Evolutionary conservation across 2,888 invertebrate species (phyloP).

Genomic region (Blastobasis adustella): DNA sequence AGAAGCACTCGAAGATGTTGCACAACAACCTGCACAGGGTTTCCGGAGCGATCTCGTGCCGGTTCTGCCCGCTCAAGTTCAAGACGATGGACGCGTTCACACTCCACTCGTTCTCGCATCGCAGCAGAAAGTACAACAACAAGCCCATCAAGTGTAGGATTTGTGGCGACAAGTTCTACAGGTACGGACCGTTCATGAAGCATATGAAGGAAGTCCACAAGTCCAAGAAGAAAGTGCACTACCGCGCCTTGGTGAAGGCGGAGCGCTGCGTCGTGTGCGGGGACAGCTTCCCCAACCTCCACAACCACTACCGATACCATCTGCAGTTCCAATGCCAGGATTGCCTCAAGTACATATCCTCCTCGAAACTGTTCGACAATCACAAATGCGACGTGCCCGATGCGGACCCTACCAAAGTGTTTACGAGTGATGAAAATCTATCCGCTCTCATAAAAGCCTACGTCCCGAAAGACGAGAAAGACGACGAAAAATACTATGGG

Average conservation of each 20-base stretch:
- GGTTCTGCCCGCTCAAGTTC: constrained; percentile 63
- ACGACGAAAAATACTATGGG: constrained; percentile 61
- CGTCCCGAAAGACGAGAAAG: constrained; percentile 51
- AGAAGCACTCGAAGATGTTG: constrained; percentile 40
- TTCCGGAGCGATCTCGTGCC: constrained; percentile 64
- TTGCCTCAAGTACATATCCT: constrained; percentile 62
- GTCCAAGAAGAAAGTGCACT: constrained; percentile 53
- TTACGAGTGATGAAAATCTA: constrained; percentile 48
- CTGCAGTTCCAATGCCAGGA: constrained; percentile 69
- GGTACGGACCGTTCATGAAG: constrained; percentile 61
- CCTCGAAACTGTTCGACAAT: constrained; percentile 41
- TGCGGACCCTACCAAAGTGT: constrained; percentile 52
- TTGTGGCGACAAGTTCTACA: constrained; percentile 58
- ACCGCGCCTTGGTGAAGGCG: constrained; percentile 54
- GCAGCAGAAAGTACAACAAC: constrained; percentile 60
- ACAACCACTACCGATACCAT: constrained; percentile 77
- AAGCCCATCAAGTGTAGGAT: constrained; percentile 60
- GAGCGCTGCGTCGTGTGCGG: constrained; percentile 77
- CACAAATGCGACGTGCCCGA: constrained; percentile 56
- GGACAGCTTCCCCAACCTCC: constrained; percentile 74
- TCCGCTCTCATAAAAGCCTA: constrained; percentile 46
- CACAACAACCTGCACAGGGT: constrained; percentile 56
- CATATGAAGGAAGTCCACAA: constrained; percentile 60
- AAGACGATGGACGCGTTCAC: constrained; percentile 67
- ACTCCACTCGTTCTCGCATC: constrained; percentile 65